A percentile compares a stretch with the other conserved stretches of the same genome.
Conservation (phyloP, 2,113 vertebrate species). For the Lamprologus ornatipinnis region DNA sequence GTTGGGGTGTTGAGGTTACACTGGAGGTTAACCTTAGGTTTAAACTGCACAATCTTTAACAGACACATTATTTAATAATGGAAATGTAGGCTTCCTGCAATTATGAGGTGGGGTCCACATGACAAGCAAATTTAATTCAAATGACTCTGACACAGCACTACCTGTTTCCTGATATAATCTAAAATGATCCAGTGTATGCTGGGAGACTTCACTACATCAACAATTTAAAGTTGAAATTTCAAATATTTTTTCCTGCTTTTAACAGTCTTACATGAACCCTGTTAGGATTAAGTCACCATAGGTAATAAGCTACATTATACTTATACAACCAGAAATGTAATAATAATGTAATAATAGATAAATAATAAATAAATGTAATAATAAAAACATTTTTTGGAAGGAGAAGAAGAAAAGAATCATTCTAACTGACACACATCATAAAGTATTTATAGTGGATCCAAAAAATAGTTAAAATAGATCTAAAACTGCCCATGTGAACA, state of each 20-base stretch:
- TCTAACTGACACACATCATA: neutral
- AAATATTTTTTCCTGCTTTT: neutral
- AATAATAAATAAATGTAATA: neutral
- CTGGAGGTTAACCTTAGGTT: neutral
- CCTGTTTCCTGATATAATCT: neutral
- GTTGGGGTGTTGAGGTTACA: neutral
- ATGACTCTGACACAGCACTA: neutral
- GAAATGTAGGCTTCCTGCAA: neutral
- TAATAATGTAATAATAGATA: neutral
- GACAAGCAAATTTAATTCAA: neutral
- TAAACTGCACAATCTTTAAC: neutral
- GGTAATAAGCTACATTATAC: neutral
- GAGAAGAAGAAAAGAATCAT: neutral
- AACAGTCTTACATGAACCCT: neutral
- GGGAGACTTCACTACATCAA: neutral
- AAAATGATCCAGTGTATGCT: neutral
- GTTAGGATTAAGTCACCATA: neutral
- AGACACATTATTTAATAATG: neutral
- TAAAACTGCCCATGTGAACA: neutral
- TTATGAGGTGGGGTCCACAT: neutral
- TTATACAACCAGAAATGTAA: neutral
- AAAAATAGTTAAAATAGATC: neutral
- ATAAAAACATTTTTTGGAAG: neutral
- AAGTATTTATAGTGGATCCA: neutral
- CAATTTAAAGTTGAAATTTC: neutral